Base-by-base conservation (phyloP, 2,888 invertebrate species). In the Acanthosepion lycidas region DNA sequence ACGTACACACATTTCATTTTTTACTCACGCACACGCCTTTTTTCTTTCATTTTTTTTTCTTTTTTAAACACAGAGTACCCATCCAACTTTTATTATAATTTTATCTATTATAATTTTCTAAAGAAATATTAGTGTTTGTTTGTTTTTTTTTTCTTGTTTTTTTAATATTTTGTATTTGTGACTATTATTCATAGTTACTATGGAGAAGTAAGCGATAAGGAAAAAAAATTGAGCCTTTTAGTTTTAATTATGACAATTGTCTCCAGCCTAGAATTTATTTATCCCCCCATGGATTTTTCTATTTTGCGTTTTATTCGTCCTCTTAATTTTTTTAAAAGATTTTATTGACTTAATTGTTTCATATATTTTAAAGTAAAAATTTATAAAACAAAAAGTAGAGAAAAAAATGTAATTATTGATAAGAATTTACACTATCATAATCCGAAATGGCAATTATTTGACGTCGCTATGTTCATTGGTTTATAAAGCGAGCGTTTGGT, bases 211-310 rank as follows among this genome's bases (percentile, higher is more conserved):
- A 78, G 20, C 59, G 59, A n/a, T 78, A 33, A 78, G n/a, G n/a
- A 78, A 33, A 78, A 33, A n/a, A 33, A 20, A 18, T 9, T 78
- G 26, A 42, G 42, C 26, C 26, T 64, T 64, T 23, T n/a, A 8
- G 9, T 78, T 78, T 78, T 78, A 78, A 78, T 78, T 78, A 78
- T 78, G 78, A 78, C 78, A 78, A 78, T 78, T n/a, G n/a, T n/a
- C 78, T 33, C 78, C 78, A 59, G 59, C 59, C 59, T 59, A 59
- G 78, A 78, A 78, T n/a, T 78, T 78, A 78, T 78, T 78, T 78
- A 78, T 78, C 33, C 33, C 42, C 33, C 33, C 33, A 78, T n/a
- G n/a, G n/a, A 78, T 78, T 78, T n/a, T 33, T n/a, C 78, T 78
- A 78, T 78, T 78, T 78, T 78, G 15, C n/a, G 78, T 33, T 78